These are phyloP conservation scores for Spilarctia lutea DNA, from an alignment of 2,888 invertebrate species.

Conservation along the genomic window DNA sequence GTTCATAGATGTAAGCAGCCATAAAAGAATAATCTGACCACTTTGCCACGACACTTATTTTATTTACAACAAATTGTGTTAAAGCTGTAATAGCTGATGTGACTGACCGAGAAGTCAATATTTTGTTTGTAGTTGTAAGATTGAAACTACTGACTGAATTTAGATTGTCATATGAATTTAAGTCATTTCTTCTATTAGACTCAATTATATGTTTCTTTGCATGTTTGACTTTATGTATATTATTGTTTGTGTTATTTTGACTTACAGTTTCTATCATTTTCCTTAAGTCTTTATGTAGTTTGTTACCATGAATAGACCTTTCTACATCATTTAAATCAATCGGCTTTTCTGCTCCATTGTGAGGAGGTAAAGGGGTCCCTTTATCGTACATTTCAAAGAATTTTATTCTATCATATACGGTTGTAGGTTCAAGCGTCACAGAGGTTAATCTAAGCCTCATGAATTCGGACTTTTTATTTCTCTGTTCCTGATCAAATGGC, in stretches of 20 bases:
- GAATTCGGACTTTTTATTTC: constrained; percentile 4
- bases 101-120: neutral
- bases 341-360: constrained; percentile 27
- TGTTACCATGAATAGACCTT: constrained; percentile 28
- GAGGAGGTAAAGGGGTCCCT: constrained; percentile 52
- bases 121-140: constrained; percentile 2
- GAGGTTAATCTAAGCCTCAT: neutral
- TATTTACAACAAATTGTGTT: constrained; percentile 8
- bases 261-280: constrained; percentile 58
- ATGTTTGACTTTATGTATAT: constrained; percentile 52
- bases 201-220: constrained; percentile 62
- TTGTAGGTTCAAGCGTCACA: constrained; percentile 30
- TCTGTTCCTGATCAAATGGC: constrained; percentile 1
- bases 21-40: constrained; percentile 74
- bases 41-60: constrained; percentile 27
- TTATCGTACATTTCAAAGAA: constrained; percentile 79
- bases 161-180: neutral
- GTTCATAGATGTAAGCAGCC: constrained; percentile 75
- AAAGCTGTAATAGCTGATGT: constrained; percentile 3
- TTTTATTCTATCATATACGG: constrained; percentile 70
- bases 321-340: constrained; percentile 28
- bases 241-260: constrained; percentile 46
- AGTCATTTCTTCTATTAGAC: constrained; percentile 20
- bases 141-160: neutral
- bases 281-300: constrained; percentile 38